These are phyloP conservation scores for Melikaiella ostensackeni DNA, from an alignment of 2,888 invertebrate genomes.

Conservation along the genomic window DNA sequence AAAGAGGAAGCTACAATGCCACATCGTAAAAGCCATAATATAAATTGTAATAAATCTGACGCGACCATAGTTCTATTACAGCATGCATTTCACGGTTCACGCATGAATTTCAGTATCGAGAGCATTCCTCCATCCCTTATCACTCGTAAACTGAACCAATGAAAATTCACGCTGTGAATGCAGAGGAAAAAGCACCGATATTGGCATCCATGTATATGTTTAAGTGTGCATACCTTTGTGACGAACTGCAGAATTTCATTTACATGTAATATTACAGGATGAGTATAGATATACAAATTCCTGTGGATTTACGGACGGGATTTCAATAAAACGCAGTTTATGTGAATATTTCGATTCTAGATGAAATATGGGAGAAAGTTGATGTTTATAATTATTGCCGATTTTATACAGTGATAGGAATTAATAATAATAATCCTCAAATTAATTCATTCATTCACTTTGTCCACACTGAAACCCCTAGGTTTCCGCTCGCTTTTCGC, in stretches of 20 bases:
- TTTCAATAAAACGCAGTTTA: neutral
- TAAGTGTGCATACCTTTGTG: constrained; percentile 10
- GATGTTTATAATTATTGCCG: too few relatives aligned
- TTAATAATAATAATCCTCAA: too few relatives aligned
- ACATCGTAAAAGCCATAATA: neutral
- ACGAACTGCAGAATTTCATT: constrained; percentile 10
- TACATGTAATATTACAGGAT: neutral
- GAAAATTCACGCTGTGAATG: neutral
- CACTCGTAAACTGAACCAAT: constrained; percentile 16
- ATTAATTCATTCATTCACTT: too few relatives aligned
- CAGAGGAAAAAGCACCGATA: neutral
- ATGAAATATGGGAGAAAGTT: neutral
- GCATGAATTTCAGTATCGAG: constrained; percentile 5
- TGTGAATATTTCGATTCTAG: neutral
- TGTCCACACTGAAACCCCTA: too few relatives aligned
- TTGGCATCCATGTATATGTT: constrained; percentile 25
- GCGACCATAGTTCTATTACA: neutral
- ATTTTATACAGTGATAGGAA: too few relatives aligned
- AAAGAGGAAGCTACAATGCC: constrained; percentile 3
- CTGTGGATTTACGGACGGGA: neutral
- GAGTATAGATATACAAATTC: neutral
- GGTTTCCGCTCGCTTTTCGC: too few relatives aligned
- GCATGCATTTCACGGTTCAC: neutral
- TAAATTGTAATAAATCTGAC: constrained; percentile 6
- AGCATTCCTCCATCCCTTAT: neutral